Percentiles rank a stretch among this genome's conserved stretches.
Evolutionary conservation across 1,140 invertebrate genomes (phyloP).

Genomic region (Argopecten irradians): DNA sequence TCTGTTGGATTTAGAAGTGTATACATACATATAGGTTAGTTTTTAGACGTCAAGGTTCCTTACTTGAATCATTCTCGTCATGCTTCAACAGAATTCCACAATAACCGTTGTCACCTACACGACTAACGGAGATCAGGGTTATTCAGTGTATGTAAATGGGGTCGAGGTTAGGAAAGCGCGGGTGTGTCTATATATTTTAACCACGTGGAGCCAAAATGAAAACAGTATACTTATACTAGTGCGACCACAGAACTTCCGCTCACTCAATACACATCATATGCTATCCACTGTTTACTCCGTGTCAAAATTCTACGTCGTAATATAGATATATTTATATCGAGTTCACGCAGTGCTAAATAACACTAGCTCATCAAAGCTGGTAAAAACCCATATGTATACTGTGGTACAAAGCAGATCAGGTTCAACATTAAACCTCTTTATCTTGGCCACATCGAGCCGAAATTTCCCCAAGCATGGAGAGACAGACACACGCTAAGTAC

Average conservation of each 20-base stretch:
- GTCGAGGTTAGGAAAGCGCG: neutral
- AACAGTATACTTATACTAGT: neutral
- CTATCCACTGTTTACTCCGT: neutral
- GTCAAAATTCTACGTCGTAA: slow-evolving; percentile 6
- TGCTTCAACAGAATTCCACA: neutral
- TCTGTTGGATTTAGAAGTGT: too few relatives aligned
- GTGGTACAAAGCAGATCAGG: neutral
- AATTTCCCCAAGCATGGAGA: neutral
- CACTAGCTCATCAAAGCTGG: slow-evolving; percentile 8
- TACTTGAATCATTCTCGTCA: neutral
- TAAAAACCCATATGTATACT: slow-evolving; percentile 6
- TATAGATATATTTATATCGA: neutral
- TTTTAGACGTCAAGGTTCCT: too few relatives aligned
- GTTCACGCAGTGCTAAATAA: neutral
- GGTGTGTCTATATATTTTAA: neutral
- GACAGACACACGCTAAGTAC: neutral
- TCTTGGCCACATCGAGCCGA: neutral
- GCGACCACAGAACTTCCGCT: neutral
- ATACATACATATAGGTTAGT: too few relatives aligned
- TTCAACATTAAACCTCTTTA: neutral
- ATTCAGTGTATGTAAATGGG: neutral
- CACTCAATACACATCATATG: neutral
- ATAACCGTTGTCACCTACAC: slow-evolving; percentile 8
- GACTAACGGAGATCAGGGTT: neutral
- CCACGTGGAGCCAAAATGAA: slow-evolving; percentile 20